phyloP scores from a whole-genome alignment of 2,888 invertebrate species.

The Uropetala carovei region DNA sequence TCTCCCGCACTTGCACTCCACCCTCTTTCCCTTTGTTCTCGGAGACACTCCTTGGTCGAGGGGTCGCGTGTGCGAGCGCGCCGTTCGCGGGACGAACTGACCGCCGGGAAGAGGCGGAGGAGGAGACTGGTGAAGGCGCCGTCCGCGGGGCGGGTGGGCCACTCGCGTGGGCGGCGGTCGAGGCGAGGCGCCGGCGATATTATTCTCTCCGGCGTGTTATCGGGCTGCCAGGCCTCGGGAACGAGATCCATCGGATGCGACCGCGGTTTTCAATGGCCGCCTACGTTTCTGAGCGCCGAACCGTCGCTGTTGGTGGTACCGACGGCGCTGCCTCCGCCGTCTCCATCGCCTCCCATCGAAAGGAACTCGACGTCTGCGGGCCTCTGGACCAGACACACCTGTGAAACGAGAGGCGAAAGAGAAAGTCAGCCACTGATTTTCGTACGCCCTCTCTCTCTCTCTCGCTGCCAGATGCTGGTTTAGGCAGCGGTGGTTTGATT shows the following conservation, averaged over 20 bases:
- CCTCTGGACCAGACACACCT: conserved; percentile 69
- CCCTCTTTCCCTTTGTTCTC: background rate
- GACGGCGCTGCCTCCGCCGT: conserved; percentile 65
- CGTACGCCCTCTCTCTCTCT: background rate
- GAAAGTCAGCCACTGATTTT: conserved; percentile 37
- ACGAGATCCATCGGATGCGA: conserved; percentile 15
- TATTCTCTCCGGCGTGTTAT: background rate
- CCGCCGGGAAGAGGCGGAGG: background rate
- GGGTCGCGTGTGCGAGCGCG: background rate
- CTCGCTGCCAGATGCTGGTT: background rate
- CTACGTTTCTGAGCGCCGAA: conserved; percentile 72
- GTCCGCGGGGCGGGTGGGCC: background rate
- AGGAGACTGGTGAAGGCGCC: background rate
- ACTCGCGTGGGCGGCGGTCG: conserved; percentile 22
- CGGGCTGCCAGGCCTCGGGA: background rate
- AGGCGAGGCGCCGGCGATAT: background rate
- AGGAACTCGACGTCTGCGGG: conserved; percentile 68
- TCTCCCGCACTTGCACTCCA: background rate
- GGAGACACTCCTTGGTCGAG: background rate
- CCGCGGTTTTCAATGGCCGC: conserved; percentile 71
- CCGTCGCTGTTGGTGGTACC: conserved; percentile 67
- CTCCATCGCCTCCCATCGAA: conserved; percentile 6
- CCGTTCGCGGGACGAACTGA: background rate
- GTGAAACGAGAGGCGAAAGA: conserved; percentile 64
- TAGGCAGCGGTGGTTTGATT: conserved; percentile 29